Evolutionary conservation across 2,888 invertebrate genomes (phyloP).

Genomic region (Ophraella communa): DNA sequence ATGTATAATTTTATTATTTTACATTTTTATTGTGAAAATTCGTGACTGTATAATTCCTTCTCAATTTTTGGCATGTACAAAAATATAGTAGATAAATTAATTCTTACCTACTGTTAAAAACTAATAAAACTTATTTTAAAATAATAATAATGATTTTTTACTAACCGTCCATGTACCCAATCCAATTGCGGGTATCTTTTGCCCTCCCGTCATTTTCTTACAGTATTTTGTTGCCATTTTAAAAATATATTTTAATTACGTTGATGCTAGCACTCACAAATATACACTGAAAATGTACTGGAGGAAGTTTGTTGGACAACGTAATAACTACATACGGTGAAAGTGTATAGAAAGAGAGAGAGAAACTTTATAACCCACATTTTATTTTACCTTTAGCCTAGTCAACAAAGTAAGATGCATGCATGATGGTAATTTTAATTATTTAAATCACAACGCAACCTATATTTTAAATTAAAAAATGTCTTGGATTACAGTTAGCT

Average conservation of each 20-base stretch:
- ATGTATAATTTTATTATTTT: too few relatives aligned
- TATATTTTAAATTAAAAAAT: too few relatives aligned
- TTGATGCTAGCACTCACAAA: not conserved
- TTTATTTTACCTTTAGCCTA: not conserved
- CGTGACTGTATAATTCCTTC: too few relatives aligned
- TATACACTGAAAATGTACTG: not conserved
- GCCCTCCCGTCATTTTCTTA: slow-evolving; percentile 28
- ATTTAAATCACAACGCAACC: slow-evolving; percentile 41
- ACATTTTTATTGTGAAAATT: too few relatives aligned
- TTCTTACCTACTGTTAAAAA: too few relatives aligned
- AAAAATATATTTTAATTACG: not conserved
- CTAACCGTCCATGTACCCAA: slow-evolving; percentile 84
- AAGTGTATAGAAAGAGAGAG: slow-evolving; percentile 1
- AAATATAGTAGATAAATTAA: too few relatives aligned
- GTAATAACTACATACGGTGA: not conserved
- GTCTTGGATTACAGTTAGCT: too few relatives aligned
- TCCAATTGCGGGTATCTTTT: slow-evolving; percentile 63
- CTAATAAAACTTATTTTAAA: slow-evolving; percentile 21
- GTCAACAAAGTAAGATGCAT: slow-evolving; percentile 2
- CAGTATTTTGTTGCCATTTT: slow-evolving; percentile 24
- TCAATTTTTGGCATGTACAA: too few relatives aligned
- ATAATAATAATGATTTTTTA: slow-evolving; percentile 30
- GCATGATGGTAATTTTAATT: not conserved
- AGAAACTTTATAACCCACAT: slow-evolving; percentile 7
- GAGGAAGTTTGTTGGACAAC: slow-evolving; percentile 1